Conservation (phyloP, 2,797 vertebrate species). For the Gallinago solitaria region DNA sequence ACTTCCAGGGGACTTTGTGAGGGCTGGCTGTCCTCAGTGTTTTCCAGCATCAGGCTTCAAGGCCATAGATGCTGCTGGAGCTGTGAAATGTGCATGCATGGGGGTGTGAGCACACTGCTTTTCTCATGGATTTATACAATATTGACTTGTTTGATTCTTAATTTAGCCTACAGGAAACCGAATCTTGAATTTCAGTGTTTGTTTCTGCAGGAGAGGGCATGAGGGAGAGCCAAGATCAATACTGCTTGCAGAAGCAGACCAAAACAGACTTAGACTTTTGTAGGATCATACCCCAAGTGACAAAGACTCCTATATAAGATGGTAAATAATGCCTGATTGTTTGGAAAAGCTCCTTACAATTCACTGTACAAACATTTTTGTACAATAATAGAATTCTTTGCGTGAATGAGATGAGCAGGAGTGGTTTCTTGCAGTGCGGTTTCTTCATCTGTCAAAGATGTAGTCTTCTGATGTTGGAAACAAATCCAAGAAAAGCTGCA, state of each 20-base stretch:
- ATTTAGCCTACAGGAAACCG: constrained; percentile 23
- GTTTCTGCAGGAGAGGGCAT: constrained; percentile 31
- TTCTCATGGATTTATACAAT: neutral
- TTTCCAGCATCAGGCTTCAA: neutral
- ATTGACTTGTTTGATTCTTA: constrained; percentile 36
- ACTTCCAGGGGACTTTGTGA: neutral
- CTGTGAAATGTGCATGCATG: neutral
- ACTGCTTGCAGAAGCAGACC: constrained; percentile 14
- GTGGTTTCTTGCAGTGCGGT: neutral
- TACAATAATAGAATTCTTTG: constrained; percentile 20
- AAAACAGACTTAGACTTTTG: neutral
- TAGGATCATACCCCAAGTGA: neutral
- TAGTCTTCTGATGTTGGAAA: neutral
- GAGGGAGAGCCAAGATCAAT: constrained; percentile 47
- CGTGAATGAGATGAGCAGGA: neutral
- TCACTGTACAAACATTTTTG: neutral
- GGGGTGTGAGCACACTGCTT: neutral
- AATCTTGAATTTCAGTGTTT: constrained; percentile 47
- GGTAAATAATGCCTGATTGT: constrained; percentile 38
- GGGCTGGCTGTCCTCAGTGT: neutral
- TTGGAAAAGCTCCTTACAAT: neutral
- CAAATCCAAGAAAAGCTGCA: neutral
- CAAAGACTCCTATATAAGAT: constrained; percentile 32
- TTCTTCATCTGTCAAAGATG: neutral
- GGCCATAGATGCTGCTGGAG: neutral